Evolutionary conservation across 2,888 invertebrate species (phyloP).

Genomic region (Mimachlamys varia): DNA sequence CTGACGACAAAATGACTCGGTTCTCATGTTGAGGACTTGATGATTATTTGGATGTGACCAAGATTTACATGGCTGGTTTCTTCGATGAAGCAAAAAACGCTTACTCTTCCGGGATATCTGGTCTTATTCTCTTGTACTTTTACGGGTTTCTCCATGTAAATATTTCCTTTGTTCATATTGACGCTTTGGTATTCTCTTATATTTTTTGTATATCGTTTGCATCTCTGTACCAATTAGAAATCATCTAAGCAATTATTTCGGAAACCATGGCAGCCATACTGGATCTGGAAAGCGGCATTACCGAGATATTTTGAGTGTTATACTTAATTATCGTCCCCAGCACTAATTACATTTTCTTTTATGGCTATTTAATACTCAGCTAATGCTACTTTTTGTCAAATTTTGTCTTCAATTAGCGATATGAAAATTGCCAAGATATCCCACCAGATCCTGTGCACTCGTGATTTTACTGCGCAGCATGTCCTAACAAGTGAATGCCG

Average conservation of each 20-base stretch:
- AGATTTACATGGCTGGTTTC: too few species aligned
- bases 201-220: neutral
- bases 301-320: neutral
- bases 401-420: slow-evolving; percentile 36
- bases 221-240: neutral
- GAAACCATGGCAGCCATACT: neutral
- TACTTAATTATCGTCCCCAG: neutral
- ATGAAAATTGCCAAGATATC: neutral
- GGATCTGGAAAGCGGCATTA: neutral
- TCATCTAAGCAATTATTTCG: neutral
- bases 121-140: too few species aligned
- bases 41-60: too few species aligned
- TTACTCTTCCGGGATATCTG: too few species aligned
- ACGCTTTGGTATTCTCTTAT: too few species aligned
- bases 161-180: too few species aligned
- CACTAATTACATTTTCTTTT: neutral
- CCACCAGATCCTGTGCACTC: neutral
- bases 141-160: too few species aligned
- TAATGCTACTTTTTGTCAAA: slow-evolving; percentile 13
- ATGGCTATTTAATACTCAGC: slow-evolving; percentile 1
- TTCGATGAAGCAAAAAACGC: too few species aligned
- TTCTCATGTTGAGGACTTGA: too few species aligned
- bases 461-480: neutral
- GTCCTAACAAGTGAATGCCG: neutral
- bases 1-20: too few species aligned